Base-by-base conservation (phyloP, 2,113 vertebrate species). In the Lamprologus lemairii region DNA sequence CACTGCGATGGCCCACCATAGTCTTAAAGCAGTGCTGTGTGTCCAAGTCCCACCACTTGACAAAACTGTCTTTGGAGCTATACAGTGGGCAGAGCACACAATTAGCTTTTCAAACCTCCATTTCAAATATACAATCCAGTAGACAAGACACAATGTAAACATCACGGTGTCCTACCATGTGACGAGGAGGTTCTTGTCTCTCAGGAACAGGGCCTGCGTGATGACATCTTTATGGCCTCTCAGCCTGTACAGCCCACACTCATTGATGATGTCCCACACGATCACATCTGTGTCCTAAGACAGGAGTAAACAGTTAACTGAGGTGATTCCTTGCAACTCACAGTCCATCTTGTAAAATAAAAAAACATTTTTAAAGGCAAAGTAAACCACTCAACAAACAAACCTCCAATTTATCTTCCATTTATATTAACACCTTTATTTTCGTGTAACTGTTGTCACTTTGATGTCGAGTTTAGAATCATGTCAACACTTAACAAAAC, bases 31-130 rank as follows among this genome's bases (percentile, higher is more conserved):
- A 99, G 92, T 99, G 99, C 88, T 99, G 99, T 0, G 97, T 99
- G 85, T 98, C 98, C 93, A 99, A 94, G 85, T 99, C 98, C 99
- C 99, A 99, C 98, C 98, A 99, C 91, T 99, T 99, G 90, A 99
- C 97, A 94, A 98, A 90, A 0, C 97, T 97, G 94, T 99, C 99
- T 92, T 99, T 99, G 49, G 97, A 97, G 57, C 99, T 99, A 91
- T 2, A 89, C 88, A 13, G 33, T 4, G 54, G 16, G 19, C 28
- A 88, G 8, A 84, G 14, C 6, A 54, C 37, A 83, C 40, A 81
- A 53, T 65, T 65, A 65, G 60, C 60, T 73, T 73, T 45, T 45
- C 21, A 73, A 45, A 73, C 8, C 13, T 75, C 13, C 42, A 75
- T 49, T 57, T 58, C 9, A 54, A 9, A 28, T 33, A 19, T 11